Evolutionary conservation across 2,113 vertebrate species (phyloP).

Genomic region (Plecotus auritus): DNA sequence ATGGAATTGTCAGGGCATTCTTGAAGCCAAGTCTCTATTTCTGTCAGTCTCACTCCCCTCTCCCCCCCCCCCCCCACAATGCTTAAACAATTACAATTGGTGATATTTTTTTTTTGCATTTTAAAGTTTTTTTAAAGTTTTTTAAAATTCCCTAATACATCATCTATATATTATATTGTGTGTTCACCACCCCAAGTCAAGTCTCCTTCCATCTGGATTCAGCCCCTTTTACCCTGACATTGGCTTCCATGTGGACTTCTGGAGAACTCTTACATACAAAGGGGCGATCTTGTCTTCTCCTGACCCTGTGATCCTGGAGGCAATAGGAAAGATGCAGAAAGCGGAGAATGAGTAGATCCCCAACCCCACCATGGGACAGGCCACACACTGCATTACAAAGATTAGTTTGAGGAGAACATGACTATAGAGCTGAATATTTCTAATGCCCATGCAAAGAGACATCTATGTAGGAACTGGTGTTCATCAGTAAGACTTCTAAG

Average conservation of each 20-base stretch:
- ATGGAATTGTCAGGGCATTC: neutral
- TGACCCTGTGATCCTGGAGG: rapidly evolving
- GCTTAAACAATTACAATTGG: neutral
- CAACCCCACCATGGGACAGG: no score
- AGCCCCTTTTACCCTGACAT: neutral
- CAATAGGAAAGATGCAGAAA: neutral
- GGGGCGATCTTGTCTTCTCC: neutral
- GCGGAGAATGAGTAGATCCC: neutral
- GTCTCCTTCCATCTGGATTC: neutral
- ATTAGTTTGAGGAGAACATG: neutral
- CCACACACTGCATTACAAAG: neutral
- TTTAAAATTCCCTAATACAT: neutral
- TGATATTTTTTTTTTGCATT: neutral
- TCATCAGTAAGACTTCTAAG: rapidly evolving
- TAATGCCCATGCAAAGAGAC: neutral
- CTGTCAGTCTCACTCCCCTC: neutral
- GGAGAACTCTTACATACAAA: neutral
- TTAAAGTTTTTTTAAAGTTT: neutral
- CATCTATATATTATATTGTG: neutral
- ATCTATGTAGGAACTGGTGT: rapidly evolving
- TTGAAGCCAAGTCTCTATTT: rapidly evolving
- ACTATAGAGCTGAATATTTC: rapidly evolving
- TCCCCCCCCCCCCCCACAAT: neutral
- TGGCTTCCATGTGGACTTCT: neutral
- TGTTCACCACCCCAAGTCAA: neutral